Conservation (phyloP, 2,797 vertebrate genomes). For the Diceros bicornis region DNA sequence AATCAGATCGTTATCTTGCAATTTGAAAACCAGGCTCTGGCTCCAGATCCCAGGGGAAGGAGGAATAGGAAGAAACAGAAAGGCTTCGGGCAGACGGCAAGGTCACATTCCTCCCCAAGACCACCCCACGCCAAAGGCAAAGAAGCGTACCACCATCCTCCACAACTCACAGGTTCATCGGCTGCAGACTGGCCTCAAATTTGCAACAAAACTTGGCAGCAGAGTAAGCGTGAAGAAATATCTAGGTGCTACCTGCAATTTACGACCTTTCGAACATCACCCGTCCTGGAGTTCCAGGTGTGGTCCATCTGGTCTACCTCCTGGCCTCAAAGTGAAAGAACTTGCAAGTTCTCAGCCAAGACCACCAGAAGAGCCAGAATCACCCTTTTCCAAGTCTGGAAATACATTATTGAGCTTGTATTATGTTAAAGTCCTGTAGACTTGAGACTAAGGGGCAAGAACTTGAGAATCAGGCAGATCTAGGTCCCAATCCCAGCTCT, state of each 20-base stretch:
- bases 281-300: not conserved
- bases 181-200: not conserved
- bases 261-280: not conserved
- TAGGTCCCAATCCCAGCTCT: not conserved
- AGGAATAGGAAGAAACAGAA: constrained; percentile 49
- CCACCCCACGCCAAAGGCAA: not conserved
- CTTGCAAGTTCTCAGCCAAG: not conserved
- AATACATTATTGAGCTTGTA: not conserved
- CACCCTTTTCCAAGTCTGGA: not conserved
- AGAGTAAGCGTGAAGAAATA: not conserved
- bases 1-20: constrained; percentile 81
- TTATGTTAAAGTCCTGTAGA: not conserved
- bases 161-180: not conserved
- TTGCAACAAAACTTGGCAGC: not conserved
- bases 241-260: fast-evolving
- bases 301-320: constrained; percentile 7
- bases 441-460: not conserved
- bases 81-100: not conserved
- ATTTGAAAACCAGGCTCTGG: constrained; percentile 77
- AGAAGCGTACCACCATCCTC: fast-evolving
- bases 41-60: constrained; percentile 31
- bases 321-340: not conserved
- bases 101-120: not conserved
- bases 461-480: not conserved
- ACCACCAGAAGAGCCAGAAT: not conserved